Evolutionary conservation across 2,113 vertebrate species (phyloP).

Genomic region (Bos javanicus): DNA sequence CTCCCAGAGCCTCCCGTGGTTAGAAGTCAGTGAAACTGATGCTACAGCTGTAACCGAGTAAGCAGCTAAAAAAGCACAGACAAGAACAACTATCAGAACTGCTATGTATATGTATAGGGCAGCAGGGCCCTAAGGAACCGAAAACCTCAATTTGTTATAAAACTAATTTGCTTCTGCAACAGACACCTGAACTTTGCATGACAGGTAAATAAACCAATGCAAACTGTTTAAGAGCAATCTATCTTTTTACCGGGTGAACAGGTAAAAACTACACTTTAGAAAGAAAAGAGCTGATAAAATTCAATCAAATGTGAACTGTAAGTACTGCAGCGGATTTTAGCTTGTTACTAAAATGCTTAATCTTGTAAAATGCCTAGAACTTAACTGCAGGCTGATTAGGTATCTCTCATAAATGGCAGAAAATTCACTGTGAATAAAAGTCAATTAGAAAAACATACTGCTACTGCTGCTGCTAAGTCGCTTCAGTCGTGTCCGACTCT

Average conservation of each 20-base stretch:
- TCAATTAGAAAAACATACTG: neutral
- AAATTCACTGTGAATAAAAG: neutral
- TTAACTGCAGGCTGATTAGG: neutral
- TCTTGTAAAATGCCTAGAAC: neutral
- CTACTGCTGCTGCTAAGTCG: no score
- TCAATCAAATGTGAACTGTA: neutral
- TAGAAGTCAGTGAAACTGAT: neutral
- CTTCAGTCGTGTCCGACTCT: no score
- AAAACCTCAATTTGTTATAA: neutral
- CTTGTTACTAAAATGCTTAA: neutral
- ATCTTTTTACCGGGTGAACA: neutral
- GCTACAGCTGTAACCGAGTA: neutral
- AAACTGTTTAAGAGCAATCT: neutral
- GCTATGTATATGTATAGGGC: neutral
- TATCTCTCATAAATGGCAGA: neutral
- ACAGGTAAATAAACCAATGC: neutral
- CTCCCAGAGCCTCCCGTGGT: neutral
- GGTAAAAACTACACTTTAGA: neutral
- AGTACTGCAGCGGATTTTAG: neutral
- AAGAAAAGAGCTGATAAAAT: neutral
- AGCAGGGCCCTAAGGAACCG: neutral
- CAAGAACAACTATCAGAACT: neutral
- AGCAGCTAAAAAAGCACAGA: neutral
- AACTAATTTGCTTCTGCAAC: neutral
- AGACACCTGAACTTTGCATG: neutral